phyloP scores from a whole-genome alignment of 2,888 invertebrate species.

The Coecobrya sp. region DNA sequence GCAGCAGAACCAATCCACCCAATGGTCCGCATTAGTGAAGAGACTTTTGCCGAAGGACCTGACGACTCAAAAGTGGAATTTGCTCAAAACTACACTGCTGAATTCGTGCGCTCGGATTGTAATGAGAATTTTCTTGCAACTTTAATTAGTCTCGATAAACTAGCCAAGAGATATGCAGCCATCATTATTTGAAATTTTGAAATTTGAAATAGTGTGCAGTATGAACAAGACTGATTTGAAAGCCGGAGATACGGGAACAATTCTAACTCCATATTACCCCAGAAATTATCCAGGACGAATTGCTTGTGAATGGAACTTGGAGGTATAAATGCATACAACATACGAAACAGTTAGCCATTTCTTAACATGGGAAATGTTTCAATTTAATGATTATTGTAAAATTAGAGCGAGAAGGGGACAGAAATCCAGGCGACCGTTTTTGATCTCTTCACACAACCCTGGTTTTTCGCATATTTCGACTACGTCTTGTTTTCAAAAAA shows the following conservation, averaged over 20 bases:
- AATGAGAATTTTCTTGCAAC: neutral
- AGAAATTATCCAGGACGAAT: conserved; percentile 85
- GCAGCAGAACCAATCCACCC: conserved; percentile 84
- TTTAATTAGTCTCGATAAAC: neutral
- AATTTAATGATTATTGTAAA: neutral
- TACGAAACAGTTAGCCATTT: no score
- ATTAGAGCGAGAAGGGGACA: conserved; percentile 78
- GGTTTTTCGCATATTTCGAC: conserved; percentile 86
- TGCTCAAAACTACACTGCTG: conserved; percentile 68
- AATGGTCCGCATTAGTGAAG: conserved; percentile 81
- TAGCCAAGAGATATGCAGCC: no score
- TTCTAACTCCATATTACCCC: conserved; percentile 85
- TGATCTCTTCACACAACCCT: conserved; percentile 85
- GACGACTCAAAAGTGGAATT: conserved; percentile 81
- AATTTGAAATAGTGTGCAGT: conserved; percentile 82
- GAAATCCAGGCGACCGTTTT: conserved; percentile 85
- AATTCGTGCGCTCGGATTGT: conserved; percentile 80
- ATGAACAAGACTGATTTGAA: conserved; percentile 81
- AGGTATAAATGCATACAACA: conserved; percentile 74
- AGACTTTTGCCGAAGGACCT: conserved; percentile 46
- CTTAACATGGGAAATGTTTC: neutral
- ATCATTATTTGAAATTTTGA: neutral
- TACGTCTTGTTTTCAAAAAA: conserved; percentile 85
- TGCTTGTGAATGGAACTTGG: conserved; percentile 85
- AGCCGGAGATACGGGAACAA: conserved; percentile 81